Base-by-base conservation (phyloP, 2,113 vertebrate species). In the Paradoxurus hermaphroditus region DNA sequence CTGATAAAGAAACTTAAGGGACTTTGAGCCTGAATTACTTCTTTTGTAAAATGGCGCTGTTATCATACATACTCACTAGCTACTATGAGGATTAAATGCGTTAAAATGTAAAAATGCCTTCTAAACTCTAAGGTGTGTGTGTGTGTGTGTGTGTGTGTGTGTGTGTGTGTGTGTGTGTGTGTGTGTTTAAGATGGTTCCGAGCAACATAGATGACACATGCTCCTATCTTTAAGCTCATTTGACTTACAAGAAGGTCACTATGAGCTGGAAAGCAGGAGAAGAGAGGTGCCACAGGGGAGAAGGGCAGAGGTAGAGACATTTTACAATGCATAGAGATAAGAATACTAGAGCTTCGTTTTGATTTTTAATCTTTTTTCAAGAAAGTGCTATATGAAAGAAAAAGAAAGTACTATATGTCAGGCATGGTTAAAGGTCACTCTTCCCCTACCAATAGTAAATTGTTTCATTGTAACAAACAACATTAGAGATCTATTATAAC, bases 71-170 rank as follows among this genome's bases (percentile, higher is more conserved):
- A 62, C 6, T 90, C 73, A 34, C 34, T 86, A 53, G 72, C 79
- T 56, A 53, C 41, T n/a, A 6, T 34, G 73, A 94, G 39, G 56
- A 93, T 82, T 88, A 90, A 91, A 83, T 94, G 6, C 63, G 34
- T 79, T 51, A 93, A 92, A 93, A 83, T 34, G 10, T 68, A 83
- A 46, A 95, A 91, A 78, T 44, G 39, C 39, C 93, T 81, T 75
- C 91, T 92, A 68, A 92, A 83, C 46, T 84, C 63, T 68, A 79
- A 70, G n/a, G 65, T 7, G 21, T 46, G 36, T 68, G 44, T 46
- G 19, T 63, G 51, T 10, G 15, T 72, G 70, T 41, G 31, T 59
- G 49, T 44, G 44, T 51, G 31, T 44, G 27, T 44, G 83, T 85
- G 67, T 56, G 51, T 59, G 13, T 41, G 2, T 49, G 15, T 73